Evolutionary conservation across 1,140 invertebrate genomes (phyloP).

Genomic region (Apocrypta bakeri): DNA sequence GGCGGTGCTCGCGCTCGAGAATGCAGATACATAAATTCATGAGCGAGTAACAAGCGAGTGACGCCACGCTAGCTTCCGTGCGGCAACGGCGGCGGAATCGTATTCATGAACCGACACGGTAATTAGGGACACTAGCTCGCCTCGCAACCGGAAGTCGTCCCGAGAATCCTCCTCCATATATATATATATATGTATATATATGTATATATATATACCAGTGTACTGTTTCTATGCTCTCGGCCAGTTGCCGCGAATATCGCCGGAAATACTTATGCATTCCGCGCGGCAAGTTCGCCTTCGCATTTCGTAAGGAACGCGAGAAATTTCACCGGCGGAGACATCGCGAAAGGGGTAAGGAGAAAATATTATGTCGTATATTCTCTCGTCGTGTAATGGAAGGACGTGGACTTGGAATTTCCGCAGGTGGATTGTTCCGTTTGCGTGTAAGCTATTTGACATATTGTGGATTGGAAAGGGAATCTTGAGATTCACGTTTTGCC

Average conservation of each 20-base stretch:
- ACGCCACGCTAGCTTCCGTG: constrained; percentile 75
- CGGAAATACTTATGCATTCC: constrained; percentile 75
- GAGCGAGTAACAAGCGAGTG: constrained; percentile 74
- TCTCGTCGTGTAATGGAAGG: neutral
- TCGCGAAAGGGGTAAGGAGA: neutral
- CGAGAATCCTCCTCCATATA: constrained; percentile 67
- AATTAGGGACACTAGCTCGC: constrained; percentile 75
- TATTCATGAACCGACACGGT: constrained; percentile 76
- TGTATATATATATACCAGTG: too few species aligned
- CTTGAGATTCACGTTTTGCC: too few species aligned
- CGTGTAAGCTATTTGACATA: too few species aligned
- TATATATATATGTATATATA: neutral
- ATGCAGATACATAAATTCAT: constrained; percentile 76
- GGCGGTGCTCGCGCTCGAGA: constrained; percentile 63
- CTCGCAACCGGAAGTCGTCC: constrained; percentile 70
- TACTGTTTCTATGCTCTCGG: constrained; percentile 1
- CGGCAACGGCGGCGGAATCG: constrained; percentile 66
- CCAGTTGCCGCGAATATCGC: constrained; percentile 64
- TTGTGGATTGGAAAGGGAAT: too few species aligned
- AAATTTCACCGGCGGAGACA: constrained; percentile 50
- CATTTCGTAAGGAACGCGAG: constrained; percentile 67
- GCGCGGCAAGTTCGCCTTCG: constrained; percentile 51
- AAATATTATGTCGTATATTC: neutral
- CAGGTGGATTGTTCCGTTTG: too few species aligned
- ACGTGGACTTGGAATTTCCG: too few species aligned